Base-by-base conservation (phyloP, 1,140 invertebrate genomes). In the Papilio aristodemus region DNA sequence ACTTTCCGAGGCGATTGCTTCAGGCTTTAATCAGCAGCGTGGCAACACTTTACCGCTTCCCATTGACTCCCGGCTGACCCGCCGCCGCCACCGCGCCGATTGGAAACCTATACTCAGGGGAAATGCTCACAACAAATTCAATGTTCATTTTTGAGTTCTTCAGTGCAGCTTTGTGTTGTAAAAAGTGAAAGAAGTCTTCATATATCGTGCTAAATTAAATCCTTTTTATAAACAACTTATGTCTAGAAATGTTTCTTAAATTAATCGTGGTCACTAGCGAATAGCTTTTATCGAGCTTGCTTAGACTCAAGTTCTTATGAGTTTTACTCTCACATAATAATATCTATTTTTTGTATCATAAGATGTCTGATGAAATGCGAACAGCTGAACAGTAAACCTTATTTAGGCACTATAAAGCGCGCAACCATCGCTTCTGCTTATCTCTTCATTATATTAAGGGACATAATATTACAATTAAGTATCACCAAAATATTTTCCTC, bases 1-100 rank as follows among this genome's bases (percentile, higher is more conserved):
- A 91, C 84, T 90, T 89, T 87, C 86, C 86, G 84, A 76, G 83
- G 86, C 87, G 86, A 91, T 91, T 91, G 89, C 89, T 91, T 74
- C 83, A 85, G 87, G 87, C 86, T 90, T 91, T 91, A 91, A 91
- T 91, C 89, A 91, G 87, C 85, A 80, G 82, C 75, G 75, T 85
- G 82, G 85, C 83, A 85, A 85, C 85, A 90, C 85, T 90, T 89
- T 88, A 89, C 88, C 86, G 86, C 86, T 88, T 89, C 88, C 84
- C 88, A 89, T 88, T 88, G 86, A 87, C 86, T 87, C 86, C 76
- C 86, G 78, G 75, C 86, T 90, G 88, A 89, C 88, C 88, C 73
- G 80, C 76, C 77, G 78, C 72, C 77, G 80, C 43, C 41, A 17
- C 43, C 19, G 8, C 46, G 46, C 77, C 88, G 87, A 90, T 90